phyloP scores from a whole-genome alignment of 2,797 vertebrate genomes.

The Lemur catta region DNA sequence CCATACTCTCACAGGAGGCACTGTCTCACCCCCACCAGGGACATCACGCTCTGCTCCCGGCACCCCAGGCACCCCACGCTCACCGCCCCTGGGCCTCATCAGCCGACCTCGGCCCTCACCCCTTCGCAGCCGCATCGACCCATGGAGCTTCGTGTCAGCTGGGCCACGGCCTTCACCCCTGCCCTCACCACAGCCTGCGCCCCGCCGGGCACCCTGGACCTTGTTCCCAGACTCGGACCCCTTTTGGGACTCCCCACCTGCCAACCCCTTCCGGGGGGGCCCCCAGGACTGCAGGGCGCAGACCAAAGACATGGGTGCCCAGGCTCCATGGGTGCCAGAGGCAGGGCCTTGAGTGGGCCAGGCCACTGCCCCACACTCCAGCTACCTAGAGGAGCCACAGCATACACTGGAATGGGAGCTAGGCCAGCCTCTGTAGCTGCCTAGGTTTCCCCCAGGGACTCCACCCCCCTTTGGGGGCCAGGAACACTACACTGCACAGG shows the following conservation, averaged over 20 bases:
- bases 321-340: constrained; percentile 68
- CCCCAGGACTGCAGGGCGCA: constrained; percentile 73
- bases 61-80: constrained; percentile 88
- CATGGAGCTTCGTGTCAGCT: constrained; percentile 93
- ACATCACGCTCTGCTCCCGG: constrained; percentile 78
- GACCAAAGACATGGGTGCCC: constrained; percentile 71
- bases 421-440: not conserved
- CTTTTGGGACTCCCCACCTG: constrained; percentile 69
- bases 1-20: constrained; percentile 60
- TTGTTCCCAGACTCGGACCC: constrained; percentile 73
- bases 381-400: constrained; percentile 14
- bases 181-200: constrained; percentile 69
- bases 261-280: constrained; percentile 69
- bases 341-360: constrained; percentile 52
- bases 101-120: constrained; percentile 91
- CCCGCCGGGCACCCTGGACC: constrained; percentile 77
- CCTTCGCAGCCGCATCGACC: constrained; percentile 91
- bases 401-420: constrained; percentile 69
- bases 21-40: constrained; percentile 75
- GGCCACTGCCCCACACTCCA: not conserved
- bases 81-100: constrained; percentile 88
- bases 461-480: not conserved
- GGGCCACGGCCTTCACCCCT: constrained; percentile 77
- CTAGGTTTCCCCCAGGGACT: constrained; percentile 50
- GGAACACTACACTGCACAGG: constrained; percentile 80